phyloP scores from a whole-genome alignment of 2,797 vertebrate species.

The Pseudocheirus occidentalis region DNA sequence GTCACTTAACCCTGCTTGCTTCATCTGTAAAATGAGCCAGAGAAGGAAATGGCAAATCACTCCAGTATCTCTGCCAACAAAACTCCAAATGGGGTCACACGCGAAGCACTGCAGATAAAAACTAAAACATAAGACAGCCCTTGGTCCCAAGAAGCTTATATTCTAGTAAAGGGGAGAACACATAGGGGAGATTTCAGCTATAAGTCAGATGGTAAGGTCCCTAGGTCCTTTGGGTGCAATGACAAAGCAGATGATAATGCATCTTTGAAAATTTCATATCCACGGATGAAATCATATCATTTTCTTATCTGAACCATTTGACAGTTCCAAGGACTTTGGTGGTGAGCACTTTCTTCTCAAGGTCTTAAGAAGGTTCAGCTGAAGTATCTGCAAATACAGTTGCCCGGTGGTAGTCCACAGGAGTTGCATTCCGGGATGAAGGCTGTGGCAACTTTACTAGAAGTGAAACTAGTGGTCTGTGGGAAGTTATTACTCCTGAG shows the following conservation, averaged over 20 bases:
- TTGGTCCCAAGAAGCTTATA: not conserved
- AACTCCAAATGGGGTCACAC: too few species aligned
- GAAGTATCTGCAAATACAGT: not conserved
- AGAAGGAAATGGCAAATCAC: too few species aligned
- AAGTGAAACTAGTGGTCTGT: not conserved
- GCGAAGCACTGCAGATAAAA: not conserved
- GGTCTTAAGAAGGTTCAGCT: not conserved
- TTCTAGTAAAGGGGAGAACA: not conserved
- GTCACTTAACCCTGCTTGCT: too few species aligned
- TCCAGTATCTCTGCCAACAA: too few species aligned
- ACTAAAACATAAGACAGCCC: not conserved
- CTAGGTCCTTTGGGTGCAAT: not conserved
- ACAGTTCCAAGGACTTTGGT: not conserved
- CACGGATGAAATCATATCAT: not conserved
- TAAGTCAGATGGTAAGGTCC: not conserved
- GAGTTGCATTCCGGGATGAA: not conserved
- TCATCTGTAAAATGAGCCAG: too few species aligned
- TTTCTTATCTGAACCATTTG: not conserved
- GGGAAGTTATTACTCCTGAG: not conserved
- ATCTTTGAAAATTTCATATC: not conserved
- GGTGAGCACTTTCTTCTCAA: not conserved
- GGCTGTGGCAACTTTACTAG: not conserved
- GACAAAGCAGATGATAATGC: not conserved
- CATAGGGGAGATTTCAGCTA: not conserved
- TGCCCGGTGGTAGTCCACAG: not conserved